Evolutionary conservation across 37 sponge, comb jelly and placozoan genomes (phyloP), one percentile per base, ranked within the genome.

Genomic region (Ianthella basta): DNA sequence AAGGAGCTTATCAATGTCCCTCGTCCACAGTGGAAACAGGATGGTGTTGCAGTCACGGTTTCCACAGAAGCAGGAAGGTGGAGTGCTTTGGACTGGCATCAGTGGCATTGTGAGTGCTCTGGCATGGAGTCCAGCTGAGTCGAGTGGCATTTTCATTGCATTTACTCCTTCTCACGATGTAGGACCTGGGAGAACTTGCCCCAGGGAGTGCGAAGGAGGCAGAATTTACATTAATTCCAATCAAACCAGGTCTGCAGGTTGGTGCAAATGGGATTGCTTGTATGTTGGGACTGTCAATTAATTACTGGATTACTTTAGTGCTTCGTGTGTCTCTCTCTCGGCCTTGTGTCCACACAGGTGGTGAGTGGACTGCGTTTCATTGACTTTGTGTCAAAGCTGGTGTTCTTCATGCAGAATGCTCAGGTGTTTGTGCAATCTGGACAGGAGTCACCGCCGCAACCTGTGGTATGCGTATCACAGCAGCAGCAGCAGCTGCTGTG

Each of bases 181-280:
- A 92, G 93, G 79, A 86, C 1, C 73, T 80, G 21, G 86, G 82
- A 41, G 93, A 89, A 56, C 72, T 92, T 2, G 40, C 80, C 15
- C 36, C 83, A 27, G 53, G 73, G 3, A 37, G 44, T 39, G 72
- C 72, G 35, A 73, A 80, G 61, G 90, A 86, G 40, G 21, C 89
- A 41, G 66, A 14, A 19, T 36, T 88, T 13, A 82, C 66, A 27
- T 44, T 89, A 0, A 59, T 92, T 4, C 93, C 93, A 16, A 79
- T 92, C 8, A 54, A n/a, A 44, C 90, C 93, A 32, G 93, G 93
- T 41, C 56, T 92, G 27, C 93, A 92, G 81, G 93, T 92, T 32
- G 27, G 80, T 10, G 40, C 2, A n/a, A n/a, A n/a, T 3, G 54
- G 64, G 33, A 24, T 8, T 38, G 65, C 35, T 65, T 25, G 15